Percentiles rank a stretch among this genome's conserved stretches.
Evolutionary conservation across 1,140 invertebrate species (phyloP).

Genomic region (Pentalonia nigronervosa): DNA sequence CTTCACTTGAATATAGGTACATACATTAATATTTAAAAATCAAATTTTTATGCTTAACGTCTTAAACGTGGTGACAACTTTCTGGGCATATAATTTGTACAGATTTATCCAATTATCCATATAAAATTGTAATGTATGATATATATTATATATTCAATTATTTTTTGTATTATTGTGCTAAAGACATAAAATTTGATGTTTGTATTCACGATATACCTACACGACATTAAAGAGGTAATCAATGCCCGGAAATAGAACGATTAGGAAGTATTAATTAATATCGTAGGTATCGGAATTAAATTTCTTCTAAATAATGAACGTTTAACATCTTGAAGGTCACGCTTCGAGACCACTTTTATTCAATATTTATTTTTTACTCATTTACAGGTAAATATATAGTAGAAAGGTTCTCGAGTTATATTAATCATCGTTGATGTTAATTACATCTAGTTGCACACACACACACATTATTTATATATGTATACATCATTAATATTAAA

Average conservation of each 20-base stretch:
- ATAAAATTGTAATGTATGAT: not conserved
- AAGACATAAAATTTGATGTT: not conserved
- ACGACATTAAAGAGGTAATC: not conserved
- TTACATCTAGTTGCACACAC: not conserved
- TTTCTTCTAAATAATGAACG: not conserved
- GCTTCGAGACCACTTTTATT: not conserved
- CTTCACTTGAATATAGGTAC: not conserved
- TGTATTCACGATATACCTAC: not conserved
- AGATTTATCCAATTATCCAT: not conserved
- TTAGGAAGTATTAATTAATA: slow-evolving; percentile 13
- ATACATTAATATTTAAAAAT: not conserved
- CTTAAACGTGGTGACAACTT: not conserved
- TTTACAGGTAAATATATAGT: not conserved
- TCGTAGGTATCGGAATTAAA: not conserved
- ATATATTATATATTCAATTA: not conserved
- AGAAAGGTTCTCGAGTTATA: not conserved
- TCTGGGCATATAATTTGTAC: not conserved
- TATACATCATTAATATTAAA: not conserved
- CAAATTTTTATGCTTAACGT: not conserved
- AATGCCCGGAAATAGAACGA: not conserved
- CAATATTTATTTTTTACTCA: not conserved
- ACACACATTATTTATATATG: not conserved
- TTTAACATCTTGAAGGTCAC: not conserved
- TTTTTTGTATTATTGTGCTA: not conserved
- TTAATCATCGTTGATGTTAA: not conserved